phyloP scores from a whole-genome alignment of 1,140 invertebrate species.

The Brachionus rotundiformis region DNA sequence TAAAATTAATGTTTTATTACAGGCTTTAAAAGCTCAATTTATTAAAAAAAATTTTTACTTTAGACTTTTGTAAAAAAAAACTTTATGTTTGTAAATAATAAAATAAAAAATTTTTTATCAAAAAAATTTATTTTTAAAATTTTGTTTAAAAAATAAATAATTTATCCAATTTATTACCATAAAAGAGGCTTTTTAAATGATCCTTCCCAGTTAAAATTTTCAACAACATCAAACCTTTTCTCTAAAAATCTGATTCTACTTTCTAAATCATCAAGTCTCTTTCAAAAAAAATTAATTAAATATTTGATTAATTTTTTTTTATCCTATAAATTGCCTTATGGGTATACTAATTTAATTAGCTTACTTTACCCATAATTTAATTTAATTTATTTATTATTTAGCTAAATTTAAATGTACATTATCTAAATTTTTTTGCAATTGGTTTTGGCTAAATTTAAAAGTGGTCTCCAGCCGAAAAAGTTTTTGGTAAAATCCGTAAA shows the following conservation, averaged over 20 bases:
- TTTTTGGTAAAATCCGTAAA: background rate
- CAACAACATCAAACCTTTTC: slow-evolving; percentile 15
- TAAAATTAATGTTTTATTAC: background rate
- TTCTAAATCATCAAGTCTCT: slow-evolving; percentile 31
- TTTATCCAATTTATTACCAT: no score
- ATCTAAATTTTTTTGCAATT: background rate
- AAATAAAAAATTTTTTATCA: slow-evolving; percentile 24
- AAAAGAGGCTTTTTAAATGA: slow-evolving; percentile 9
- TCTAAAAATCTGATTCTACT: slow-evolving; percentile 16
- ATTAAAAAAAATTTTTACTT: background rate
- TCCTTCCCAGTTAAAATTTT: slow-evolving; percentile 8
- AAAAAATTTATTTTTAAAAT: background rate
- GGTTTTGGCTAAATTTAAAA: background rate
- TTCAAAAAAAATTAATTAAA: no score
- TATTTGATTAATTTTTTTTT: no score
- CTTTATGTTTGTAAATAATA: background rate
- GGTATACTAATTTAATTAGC: background rate
- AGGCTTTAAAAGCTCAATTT: slow-evolving; percentile 2
- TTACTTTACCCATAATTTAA: background rate
- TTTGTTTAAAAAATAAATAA: no score
- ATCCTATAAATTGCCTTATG: background rate
- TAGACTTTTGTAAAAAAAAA: background rate
- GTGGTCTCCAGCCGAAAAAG: background rate
- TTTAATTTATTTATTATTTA: background rate
- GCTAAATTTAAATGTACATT: background rate